These are phyloP conservation scores for Yasuhikotakia modesta DNA, from an alignment of 2,797 vertebrate species.

Conservation along the genomic window DNA sequence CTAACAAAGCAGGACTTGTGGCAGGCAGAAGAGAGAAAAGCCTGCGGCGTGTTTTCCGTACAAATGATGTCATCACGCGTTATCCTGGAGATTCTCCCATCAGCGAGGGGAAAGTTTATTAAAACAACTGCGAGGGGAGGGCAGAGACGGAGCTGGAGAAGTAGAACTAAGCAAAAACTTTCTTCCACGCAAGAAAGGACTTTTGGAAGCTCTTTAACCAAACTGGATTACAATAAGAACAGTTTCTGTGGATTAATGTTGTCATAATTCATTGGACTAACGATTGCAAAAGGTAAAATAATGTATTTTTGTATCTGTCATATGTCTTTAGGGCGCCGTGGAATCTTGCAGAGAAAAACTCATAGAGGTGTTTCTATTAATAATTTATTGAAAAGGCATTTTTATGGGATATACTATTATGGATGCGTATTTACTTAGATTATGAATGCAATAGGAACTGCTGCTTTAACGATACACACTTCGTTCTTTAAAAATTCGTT, in stretches of 20 bases:
- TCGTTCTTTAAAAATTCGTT: neutral
- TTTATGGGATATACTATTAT: no score
- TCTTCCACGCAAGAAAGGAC: constrained; percentile 61
- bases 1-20: constrained; percentile 55
- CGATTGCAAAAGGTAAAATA: constrained; percentile 71
- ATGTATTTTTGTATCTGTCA: constrained; percentile 21
- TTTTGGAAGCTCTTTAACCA: constrained; percentile 50
- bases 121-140: constrained; percentile 42
- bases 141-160: constrained; percentile 71
- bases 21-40: constrained; percentile 18
- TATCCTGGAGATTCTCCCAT: constrained; percentile 63
- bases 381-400: neutral
- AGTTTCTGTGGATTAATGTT: constrained; percentile 70
- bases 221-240: constrained; percentile 50
- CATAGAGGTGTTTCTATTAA: neutral
- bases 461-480: neutral
- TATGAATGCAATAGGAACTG: neutral
- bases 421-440: no score
- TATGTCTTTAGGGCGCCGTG: neutral
- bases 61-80: constrained; percentile 70
- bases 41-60: constrained; percentile 57
- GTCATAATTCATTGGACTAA: constrained; percentile 63
- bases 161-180: constrained; percentile 62
- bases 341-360: no score
- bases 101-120: constrained; percentile 64